phyloP scores from a whole-genome alignment of 2,888 invertebrate species.

The Phrixothrix hirtus region DNA sequence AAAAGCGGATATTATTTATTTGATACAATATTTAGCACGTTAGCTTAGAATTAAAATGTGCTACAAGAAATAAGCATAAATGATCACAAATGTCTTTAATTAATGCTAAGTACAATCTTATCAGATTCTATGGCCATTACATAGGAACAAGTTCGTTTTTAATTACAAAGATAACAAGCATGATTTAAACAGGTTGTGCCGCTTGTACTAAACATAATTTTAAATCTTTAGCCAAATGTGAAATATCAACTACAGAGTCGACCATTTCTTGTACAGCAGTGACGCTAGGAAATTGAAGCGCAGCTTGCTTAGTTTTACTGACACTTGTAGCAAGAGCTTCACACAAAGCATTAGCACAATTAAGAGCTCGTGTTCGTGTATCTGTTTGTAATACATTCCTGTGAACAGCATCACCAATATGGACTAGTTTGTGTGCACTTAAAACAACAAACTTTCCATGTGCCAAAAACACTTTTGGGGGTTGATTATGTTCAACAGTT shows the following conservation, averaged over 20 bases:
- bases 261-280: conserved; percentile 92
- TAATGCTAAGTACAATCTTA: conserved; percentile 4
- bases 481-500: conserved; percentile 90
- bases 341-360: conserved; percentile 78
- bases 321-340: conserved; percentile 83
- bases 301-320: conserved; percentile 86
- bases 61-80: no score
- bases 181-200: conserved; percentile 59
- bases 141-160: conserved; percentile 14
- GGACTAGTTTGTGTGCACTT: conserved; percentile 90
- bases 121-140: conserved; percentile 5
- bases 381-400: conserved; percentile 78
- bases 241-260: conserved; percentile 84
- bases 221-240: conserved; percentile 79
- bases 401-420: conserved; percentile 92
- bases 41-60: neutral
- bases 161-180: neutral
- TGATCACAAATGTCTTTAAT: neutral
- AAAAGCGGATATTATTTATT: no score
- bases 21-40: neutral
- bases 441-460: conserved; percentile 94
- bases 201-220: conserved; percentile 75
- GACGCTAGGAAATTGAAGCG: conserved; percentile 89
- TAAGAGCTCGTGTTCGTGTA: conserved; percentile 71
- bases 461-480: conserved; percentile 90